phyloP scores from a whole-genome alignment of 2,888 invertebrate species.

The Amphipyra berbera region DNA sequence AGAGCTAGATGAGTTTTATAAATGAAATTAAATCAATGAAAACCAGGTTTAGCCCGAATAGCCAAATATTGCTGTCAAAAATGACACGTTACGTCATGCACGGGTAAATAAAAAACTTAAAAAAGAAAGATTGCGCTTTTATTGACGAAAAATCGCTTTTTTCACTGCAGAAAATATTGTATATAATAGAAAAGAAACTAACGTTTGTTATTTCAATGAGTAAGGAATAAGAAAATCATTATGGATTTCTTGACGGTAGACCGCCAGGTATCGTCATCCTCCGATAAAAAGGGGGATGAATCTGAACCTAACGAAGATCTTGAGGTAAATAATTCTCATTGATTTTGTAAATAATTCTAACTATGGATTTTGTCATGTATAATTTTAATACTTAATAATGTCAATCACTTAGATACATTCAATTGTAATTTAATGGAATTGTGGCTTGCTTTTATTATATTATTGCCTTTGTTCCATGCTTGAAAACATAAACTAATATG shows the following conservation, averaged over 20 bases:
- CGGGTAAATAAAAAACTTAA: constrained; percentile 46
- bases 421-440: too few relatives aligned
- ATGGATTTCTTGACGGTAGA: constrained; percentile 81
- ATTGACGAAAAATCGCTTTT: constrained; percentile 21
- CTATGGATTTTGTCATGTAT: constrained; percentile 1
- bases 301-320: constrained; percentile 76
- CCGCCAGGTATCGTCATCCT: constrained; percentile 66
- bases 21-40: too few relatives aligned
- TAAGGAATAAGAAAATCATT: constrained; percentile 25
- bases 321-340: constrained; percentile 69
- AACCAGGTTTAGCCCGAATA: too few relatives aligned
- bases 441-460: too few relatives aligned
- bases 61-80: constrained; percentile 3
- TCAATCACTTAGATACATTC: too few relatives aligned
- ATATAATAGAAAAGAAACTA: not conserved
- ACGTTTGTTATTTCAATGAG: constrained; percentile 26
- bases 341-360: constrained; percentile 1
- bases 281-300: constrained; percentile 68
- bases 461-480: too few relatives aligned
- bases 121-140: constrained; percentile 5
- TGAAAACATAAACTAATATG: too few relatives aligned
- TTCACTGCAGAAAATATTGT: not conserved
- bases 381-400: not conserved
- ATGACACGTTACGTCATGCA: constrained; percentile 44
- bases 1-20: too few relatives aligned